Evolutionary conservation across 2,797 vertebrate genomes (phyloP), one percentile per base, ranked within the genome.

Genomic region (Taenioides sp.): DNA sequence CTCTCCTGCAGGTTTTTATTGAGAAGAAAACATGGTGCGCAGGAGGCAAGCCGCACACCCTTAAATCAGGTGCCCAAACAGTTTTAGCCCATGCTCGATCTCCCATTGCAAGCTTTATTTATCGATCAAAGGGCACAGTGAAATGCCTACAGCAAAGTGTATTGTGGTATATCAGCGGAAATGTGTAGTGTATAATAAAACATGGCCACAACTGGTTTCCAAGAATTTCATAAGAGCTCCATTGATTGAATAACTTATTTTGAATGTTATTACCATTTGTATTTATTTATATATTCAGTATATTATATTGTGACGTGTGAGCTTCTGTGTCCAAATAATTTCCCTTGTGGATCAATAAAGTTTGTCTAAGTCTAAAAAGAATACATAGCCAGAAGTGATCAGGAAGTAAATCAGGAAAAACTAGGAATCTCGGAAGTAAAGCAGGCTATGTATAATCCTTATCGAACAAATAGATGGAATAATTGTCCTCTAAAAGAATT

Each of bases 51-150:
- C 58, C 65, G 58, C 50, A 70, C 66, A 67, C 62, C 58, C 66
- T 72, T 70, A 72, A 85, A 82, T 74, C 67, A 72, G 70, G 74
- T 76, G 87, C 81, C 87, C 79, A 72, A 76, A 58, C 67, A 0
- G 63, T 65, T 88, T 79, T 43, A 75, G 68, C 28, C 37, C 73
- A 72, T 70, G n/a, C 71, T 79, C 40, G 1, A 40, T 80, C 81
- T 75, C 65, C 65, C 25, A 27, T 43, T 58, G 31, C 64, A 77
- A 78, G 78, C 66, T 80, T 81, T 80, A 73, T 84, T 84, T 72
- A 80, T 76, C 73, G 79, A 79, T 79, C 43, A 67, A 70, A 75
- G 67, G 65, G 67, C 70, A 64, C 75, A 57, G 67, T 74, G 76
- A 61, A 77, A 72, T 60, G 70, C 37, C 0, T 0, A 43, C 27